Evolutionary conservation across 1,140 invertebrate species (phyloP).

Genomic region (Dinoponera quadriceps): DNA sequence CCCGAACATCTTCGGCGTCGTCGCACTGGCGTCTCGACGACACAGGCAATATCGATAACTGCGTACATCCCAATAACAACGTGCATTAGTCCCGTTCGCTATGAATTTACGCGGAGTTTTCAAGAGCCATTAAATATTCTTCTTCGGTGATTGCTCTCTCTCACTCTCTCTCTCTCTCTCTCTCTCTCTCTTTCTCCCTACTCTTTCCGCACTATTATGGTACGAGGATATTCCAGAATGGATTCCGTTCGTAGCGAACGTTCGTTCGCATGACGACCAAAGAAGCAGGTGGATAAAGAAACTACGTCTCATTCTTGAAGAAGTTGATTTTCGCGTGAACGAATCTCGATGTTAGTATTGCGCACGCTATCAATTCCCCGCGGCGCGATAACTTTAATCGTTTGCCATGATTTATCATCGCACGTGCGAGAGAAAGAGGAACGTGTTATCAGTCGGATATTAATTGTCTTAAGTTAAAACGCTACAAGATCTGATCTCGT

Average conservation of each 20-base stretch:
- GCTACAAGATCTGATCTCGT: too few species aligned
- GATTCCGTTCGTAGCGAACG: background rate
- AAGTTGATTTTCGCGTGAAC: background rate
- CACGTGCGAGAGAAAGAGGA: background rate
- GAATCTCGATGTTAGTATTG: slow-evolving; percentile 4
- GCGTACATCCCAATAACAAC: background rate
- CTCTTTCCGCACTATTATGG: background rate
- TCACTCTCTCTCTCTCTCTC: too few species aligned
- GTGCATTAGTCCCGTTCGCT: slow-evolving; percentile 27
- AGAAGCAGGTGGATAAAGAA: background rate
- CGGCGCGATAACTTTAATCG: background rate
- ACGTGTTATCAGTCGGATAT: too few species aligned
- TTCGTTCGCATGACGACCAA: background rate
- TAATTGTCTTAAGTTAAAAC: too few species aligned
- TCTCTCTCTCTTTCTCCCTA: too few species aligned
- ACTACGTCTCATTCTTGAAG: background rate
- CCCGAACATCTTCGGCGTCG: slow-evolving; percentile 34
- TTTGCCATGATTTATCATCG: background rate
- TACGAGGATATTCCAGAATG: slow-evolving; percentile 23
- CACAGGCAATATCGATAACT: slow-evolving; percentile 41
- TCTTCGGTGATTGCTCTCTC: background rate
- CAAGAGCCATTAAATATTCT: slow-evolving; percentile 13
- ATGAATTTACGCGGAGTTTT: slow-evolving; percentile 24
- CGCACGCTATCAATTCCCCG: background rate
- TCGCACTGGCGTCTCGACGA: slow-evolving; percentile 9